Conservation (phyloP, 1,140 invertebrate genomes). For the Monochamus saltuarius region DNA sequence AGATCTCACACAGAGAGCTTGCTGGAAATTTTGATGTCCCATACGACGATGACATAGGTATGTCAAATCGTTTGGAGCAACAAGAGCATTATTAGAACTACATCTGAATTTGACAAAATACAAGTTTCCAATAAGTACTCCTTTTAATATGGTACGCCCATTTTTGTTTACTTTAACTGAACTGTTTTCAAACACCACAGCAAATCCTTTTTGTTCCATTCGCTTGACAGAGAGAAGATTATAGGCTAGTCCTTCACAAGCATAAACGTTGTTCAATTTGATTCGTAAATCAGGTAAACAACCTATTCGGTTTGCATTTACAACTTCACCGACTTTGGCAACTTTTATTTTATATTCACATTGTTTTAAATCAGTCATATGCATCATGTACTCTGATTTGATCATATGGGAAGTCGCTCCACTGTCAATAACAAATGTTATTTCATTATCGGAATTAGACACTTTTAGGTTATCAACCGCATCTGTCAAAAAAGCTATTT, state of each 20-base stretch:
- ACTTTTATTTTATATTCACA: slow-evolving; percentile 8
- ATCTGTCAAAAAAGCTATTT: slow-evolving; percentile 2
- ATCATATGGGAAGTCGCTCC: slow-evolving; percentile 10
- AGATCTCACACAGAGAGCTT: slow-evolving; percentile 27
- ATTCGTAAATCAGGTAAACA: background rate
- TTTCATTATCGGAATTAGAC: background rate
- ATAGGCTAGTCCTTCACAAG: slow-evolving; percentile 5
- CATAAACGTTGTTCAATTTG: background rate
- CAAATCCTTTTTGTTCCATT: slow-evolving; percentile 8
- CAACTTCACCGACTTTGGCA: slow-evolving; percentile 7
- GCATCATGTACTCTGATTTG: background rate
- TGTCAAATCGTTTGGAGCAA: slow-evolving; percentile 3
- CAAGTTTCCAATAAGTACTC: slow-evolving; percentile 20
- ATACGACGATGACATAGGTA: slow-evolving; percentile 22
- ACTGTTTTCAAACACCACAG: slow-evolving; percentile 18
- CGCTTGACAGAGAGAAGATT: slow-evolving; percentile 14
- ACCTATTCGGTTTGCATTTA: slow-evolving; percentile 7
- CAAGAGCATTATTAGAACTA: slow-evolving; percentile 9
- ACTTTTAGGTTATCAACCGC: background rate
- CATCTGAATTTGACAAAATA: slow-evolving; percentile 19
- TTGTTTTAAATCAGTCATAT: slow-evolving; percentile 4
- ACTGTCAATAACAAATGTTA: slow-evolving; percentile 11
- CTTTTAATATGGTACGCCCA: slow-evolving; percentile 13
- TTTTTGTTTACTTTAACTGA: slow-evolving; percentile 15
- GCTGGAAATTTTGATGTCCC: slow-evolving; percentile 18